Conservation (phyloP, 2,888 invertebrate species). For the Loripinus fragilis region DNA sequence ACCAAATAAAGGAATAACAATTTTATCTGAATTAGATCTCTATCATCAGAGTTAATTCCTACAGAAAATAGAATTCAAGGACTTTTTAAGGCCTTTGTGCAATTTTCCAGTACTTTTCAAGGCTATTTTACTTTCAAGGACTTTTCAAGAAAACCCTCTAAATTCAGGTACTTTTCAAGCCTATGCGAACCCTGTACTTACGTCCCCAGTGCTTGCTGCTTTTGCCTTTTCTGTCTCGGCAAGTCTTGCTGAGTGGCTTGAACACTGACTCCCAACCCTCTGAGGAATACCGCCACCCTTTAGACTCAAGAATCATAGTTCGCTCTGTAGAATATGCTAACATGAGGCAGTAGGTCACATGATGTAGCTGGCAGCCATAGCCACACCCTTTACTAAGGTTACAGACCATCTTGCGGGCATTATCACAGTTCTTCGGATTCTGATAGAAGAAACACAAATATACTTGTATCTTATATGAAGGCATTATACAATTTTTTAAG, state of each 20-base stretch:
- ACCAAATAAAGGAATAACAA: too few species aligned
- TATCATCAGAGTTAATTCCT: too few species aligned
- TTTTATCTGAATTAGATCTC: too few species aligned
- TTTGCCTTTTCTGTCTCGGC: constrained; percentile 87
- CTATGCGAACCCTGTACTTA: too few species aligned
- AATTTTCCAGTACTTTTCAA: too few species aligned
- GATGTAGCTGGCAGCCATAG: constrained; percentile 99
- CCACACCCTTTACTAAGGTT: constrained; percentile 99
- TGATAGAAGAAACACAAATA: constrained; percentile 85
- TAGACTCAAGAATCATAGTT: constrained; percentile 95
- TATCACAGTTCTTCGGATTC: constrained; percentile 95
- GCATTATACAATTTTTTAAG: too few species aligned
- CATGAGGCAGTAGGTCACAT: constrained; percentile 97
- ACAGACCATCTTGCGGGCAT: constrained; percentile 95
- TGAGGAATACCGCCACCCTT: constrained; percentile 95
- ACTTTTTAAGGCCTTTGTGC: too few species aligned
- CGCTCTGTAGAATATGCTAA: constrained; percentile 97
- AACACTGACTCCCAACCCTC: constrained; percentile 98
- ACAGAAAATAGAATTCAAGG: too few species aligned
- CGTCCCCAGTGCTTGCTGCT: constrained; percentile 91
- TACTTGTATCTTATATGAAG: too few species aligned
- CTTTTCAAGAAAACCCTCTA: too few species aligned
- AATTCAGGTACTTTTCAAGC: too few species aligned
- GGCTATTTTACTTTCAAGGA: too few species aligned
- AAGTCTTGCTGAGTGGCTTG: constrained; percentile 94